Evolutionary conservation across 2,797 vertebrate genomes (phyloP).

Genomic region (Lateolabrax maculatus): DNA sequence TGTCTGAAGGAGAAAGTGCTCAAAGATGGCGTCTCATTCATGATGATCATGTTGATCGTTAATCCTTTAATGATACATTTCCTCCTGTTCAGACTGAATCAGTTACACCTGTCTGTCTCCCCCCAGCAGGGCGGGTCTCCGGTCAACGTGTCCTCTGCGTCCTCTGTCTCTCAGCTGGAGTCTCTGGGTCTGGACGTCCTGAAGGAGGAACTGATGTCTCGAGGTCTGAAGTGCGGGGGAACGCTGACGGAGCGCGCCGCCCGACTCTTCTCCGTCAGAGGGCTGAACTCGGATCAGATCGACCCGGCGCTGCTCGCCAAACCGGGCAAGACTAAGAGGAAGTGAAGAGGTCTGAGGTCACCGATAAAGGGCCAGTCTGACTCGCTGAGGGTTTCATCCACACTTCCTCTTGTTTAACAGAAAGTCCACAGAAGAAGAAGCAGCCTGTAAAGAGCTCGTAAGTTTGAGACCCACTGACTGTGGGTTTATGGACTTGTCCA

Average conservation of each 20-base stretch:
- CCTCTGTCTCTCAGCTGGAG: slow-evolving; percentile 86
- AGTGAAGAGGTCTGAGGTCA: slow-evolving; percentile 48
- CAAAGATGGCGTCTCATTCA: too few species aligned
- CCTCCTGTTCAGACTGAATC: too few species aligned
- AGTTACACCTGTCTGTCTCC: too few species aligned
- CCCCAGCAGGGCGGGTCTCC: neutral
- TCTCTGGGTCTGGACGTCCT: slow-evolving; percentile 90
- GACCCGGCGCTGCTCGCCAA: slow-evolving; percentile 89
- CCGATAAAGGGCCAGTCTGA: neutral
- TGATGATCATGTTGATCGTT: too few species aligned
- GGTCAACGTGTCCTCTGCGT: slow-evolving; percentile 82
- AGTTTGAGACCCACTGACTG: too few species aligned
- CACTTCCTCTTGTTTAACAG: too few species aligned
- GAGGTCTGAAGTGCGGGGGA: slow-evolving; percentile 94
- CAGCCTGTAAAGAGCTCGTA: too few species aligned
- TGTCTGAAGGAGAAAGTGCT: too few species aligned
- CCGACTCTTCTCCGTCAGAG: slow-evolving; percentile 90
- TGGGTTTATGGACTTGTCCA: neutral
- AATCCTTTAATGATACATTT: too few species aligned
- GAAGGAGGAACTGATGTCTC: slow-evolving; percentile 87
- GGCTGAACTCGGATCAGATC: slow-evolving; percentile 85
- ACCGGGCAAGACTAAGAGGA: slow-evolving; percentile 86
- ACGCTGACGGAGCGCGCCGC: slow-evolving; percentile 90
- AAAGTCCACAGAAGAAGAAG: too few species aligned
- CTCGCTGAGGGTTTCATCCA: too few species aligned